Base-by-base conservation (phyloP, 2,113 vertebrate species). In the Leucopsar rothschildi region DNA sequence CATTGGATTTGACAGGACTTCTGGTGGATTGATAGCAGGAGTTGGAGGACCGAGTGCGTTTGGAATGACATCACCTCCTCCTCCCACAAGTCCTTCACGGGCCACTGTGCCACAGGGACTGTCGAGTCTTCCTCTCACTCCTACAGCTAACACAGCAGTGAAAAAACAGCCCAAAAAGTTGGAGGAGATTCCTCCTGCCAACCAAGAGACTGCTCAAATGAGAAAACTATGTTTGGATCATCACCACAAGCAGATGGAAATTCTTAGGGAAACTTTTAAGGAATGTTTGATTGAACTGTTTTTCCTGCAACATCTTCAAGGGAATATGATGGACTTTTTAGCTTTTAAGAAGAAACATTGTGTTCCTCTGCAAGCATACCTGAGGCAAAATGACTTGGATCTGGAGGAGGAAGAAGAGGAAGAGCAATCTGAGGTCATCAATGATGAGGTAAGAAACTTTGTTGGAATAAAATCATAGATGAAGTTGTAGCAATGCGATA, bases 281-380 rank as follows among this genome's bases (percentile, higher is more conserved):
- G 99, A 99, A 79, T 99, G 98, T 87, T 96, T 99, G 96, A 98
- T 99, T 9, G 99, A 99, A 93, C 97, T 99, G 39, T 99, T 99
- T 97, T 99, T 99, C 96, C 96, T 99, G 90, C 99, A 99, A 76
- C 99, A 99, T 90, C 98, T 99, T 42, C 99, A 99, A 95, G 99
- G 99, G 39, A 99, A 99, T 93, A 99, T 99, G 99, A 99, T 99
- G 99, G 99, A 99, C 94, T 99, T 99, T 76, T 55, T 99, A 45
- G 98, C 99, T 47, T 99, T 99, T 84, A 99, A 99, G 97, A 99
- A 99, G 98, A 99, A 99, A 70, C 99, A 98, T 8, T 99, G 99
- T 90, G 98, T 98, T 93, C 98, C 99, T 1, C 96, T 99, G 60
- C 99, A 99, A 93, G 98, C 98, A 5, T 99, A 99, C 91, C 97